Evolutionary conservation across 2,797 vertebrate genomes (phyloP).

Genomic region (Amphiprion clarkii): DNA sequence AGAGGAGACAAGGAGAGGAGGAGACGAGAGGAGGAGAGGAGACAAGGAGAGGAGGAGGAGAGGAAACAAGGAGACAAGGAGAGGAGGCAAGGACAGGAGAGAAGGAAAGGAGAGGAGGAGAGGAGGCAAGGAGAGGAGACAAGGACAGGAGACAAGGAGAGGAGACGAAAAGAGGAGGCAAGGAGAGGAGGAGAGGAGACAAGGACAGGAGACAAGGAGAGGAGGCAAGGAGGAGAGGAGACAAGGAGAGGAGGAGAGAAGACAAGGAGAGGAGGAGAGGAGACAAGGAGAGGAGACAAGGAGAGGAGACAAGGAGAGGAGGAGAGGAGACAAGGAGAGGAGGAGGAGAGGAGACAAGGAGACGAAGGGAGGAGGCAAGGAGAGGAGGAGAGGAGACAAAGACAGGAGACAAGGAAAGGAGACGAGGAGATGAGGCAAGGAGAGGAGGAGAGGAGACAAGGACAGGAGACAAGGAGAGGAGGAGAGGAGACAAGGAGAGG

Average conservation of each 20-base stretch:
- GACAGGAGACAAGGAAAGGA: rapidly evolving
- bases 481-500: rapidly evolving
- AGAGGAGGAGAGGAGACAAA: too few relatives aligned
- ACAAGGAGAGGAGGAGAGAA: too few relatives aligned
- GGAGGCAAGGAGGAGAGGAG: not conserved
- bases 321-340: too few relatives aligned
- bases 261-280: slow-evolving; percentile 36
- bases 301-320: rapidly evolving
- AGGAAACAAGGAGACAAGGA: not conserved
- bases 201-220: not conserved
- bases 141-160: too few relatives aligned
- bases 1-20: not conserved
- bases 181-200: too few relatives aligned
- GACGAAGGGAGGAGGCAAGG: not conserved
- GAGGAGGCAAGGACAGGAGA: too few relatives aligned
- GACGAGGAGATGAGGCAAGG: rapidly evolving
- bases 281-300: not conserved
- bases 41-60: too few relatives aligned
- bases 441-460: too few relatives aligned
- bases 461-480: rapidly evolving
- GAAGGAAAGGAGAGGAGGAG: rapidly evolving
- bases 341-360: too few relatives aligned
- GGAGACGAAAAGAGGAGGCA: rapidly evolving
- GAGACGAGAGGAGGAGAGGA: rapidly evolving
- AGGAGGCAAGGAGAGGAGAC: rapidly evolving